Evolutionary conservation across 2,888 invertebrate genomes (phyloP), one percentile per base, ranked within the genome.

Genomic region (Lordiphosa fenestrarum): DNA sequence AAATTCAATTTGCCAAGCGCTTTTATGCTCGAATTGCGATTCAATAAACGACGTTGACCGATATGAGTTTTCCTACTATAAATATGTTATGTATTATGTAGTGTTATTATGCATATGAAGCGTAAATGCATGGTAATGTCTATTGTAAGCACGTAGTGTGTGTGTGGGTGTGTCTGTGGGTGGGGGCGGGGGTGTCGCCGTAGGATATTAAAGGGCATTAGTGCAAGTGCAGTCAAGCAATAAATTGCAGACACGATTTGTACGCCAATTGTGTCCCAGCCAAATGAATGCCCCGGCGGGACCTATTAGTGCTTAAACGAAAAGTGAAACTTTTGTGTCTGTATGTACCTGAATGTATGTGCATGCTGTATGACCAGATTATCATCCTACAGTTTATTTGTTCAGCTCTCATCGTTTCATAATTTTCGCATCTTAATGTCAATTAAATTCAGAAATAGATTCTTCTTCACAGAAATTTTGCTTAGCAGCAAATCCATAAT

Each of bases 171-270:
- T n/a, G 47, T 44, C 37, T n/a, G 33, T 42, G 25, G 0, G 21
- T n/a, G 21, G n/a, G 19, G 7, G 40, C 25, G 44, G n/a, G 37
- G 19, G 10, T 63, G 64, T 57, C 57, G 53, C 57, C 50, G 38
- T 23, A 53, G 41, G 49, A 52, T 58, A 53, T 58, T 58, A 50
- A 40, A 62, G 44, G 53, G 55, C 58, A 61, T 66, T 62, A 58
- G 50, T 50, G 54, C 62, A 46, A 66, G 47, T 66, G 67, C 66
- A 68, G 52, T 51, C 39, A 47, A 68, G 66, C 58, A 68, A 66
- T 66, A 68, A 68, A 68, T 68, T 68, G 67, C 67, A 68, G 62
- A 51, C 46, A 44, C 62, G 49, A 54, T 51, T 54, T 62, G 35
- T 55, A 25, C 41, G 6, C 41, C 19, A 30, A 9, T 30, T 30